phyloP scores from a whole-genome alignment of 2,888 invertebrate genomes.

The Balanococcus diminutus region DNA sequence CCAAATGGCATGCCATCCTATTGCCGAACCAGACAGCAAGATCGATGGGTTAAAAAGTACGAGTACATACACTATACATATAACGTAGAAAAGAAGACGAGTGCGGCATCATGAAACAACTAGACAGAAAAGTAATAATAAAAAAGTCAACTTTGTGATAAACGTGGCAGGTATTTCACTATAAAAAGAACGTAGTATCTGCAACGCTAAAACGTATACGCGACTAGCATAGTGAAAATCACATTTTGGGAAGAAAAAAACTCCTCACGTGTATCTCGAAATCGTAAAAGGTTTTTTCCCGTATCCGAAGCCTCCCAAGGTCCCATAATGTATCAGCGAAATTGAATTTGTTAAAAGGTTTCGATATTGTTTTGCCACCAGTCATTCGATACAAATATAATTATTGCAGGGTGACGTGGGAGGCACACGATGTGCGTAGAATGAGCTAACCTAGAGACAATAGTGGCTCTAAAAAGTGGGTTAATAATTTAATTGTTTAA shows the following conservation, averaged over 20 bases:
- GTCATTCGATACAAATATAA: too few relatives aligned
- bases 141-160: slow-evolving; percentile 29
- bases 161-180: slow-evolving; percentile 14
- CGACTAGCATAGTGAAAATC: slow-evolving; percentile 27
- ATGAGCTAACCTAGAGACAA: too few relatives aligned
- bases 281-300: not conserved
- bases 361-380: not conserved
- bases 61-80: too few relatives aligned
- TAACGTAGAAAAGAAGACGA: not conserved
- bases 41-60: slow-evolving; percentile 28
- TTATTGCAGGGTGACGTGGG: too few relatives aligned
- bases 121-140: slow-evolving; percentile 25
- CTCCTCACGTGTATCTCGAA: slow-evolving; percentile 5
- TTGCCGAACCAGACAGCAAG: not conserved
- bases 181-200: not conserved
- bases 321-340: not conserved
- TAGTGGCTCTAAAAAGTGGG: too few relatives aligned
- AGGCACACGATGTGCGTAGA: too few relatives aligned
- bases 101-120: slow-evolving; percentile 18
- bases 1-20: not conserved
- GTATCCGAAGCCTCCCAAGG: not conserved
- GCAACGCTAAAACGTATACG: slow-evolving; percentile 19
- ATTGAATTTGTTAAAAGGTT: not conserved
- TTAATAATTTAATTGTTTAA: too few relatives aligned
- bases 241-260: slow-evolving; percentile 1